Evolutionary conservation across 2,888 invertebrate genomes (phyloP).

Genomic region (Latrodectus hesperus): DNA sequence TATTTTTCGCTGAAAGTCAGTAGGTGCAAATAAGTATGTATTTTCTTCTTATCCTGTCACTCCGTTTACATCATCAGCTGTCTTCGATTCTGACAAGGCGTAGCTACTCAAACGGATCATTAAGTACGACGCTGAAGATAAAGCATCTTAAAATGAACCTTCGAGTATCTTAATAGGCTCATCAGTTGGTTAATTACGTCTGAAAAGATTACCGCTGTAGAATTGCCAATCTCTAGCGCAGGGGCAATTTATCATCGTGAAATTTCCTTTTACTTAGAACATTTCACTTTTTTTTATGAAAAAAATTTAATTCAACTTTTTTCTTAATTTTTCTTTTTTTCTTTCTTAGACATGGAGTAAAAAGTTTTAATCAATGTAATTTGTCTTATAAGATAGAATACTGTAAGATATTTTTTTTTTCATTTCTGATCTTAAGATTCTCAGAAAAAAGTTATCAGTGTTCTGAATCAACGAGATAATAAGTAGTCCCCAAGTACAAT

Average conservation of each 20-base stretch:
- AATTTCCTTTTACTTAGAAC: conserved; percentile 33
- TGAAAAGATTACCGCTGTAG: conserved; percentile 52
- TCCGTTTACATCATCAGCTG: no score
- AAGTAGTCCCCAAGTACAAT: conserved; percentile 46
- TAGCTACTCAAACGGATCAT: conserved; percentile 28
- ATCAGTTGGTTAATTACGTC: conserved; percentile 63
- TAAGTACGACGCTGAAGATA: conserved; percentile 42
- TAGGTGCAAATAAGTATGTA: no score
- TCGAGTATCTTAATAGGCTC: conserved; percentile 50
- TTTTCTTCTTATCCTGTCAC: no score
- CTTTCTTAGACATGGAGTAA: conserved; percentile 25
- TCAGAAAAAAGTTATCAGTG: conserved; percentile 37
- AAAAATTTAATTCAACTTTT: conserved; percentile 43
- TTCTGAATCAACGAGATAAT: conserved; percentile 51
- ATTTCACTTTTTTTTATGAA: conserved; percentile 15
- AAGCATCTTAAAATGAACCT: conserved; percentile 57
- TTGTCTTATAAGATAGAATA: conserved; percentile 31
- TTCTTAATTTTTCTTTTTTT: conserved; percentile 15
- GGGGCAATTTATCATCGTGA: conserved; percentile 48
- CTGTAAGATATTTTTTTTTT: conserved; percentile 11
- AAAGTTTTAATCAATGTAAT: conserved; percentile 56
- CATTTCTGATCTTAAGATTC: conserved; percentile 1
- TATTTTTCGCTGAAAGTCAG: no score
- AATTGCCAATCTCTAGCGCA: conserved; percentile 35
- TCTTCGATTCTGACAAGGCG: no score